Conservation (phyloP, 2,888 invertebrate species). For the Resseliella maxima region DNA sequence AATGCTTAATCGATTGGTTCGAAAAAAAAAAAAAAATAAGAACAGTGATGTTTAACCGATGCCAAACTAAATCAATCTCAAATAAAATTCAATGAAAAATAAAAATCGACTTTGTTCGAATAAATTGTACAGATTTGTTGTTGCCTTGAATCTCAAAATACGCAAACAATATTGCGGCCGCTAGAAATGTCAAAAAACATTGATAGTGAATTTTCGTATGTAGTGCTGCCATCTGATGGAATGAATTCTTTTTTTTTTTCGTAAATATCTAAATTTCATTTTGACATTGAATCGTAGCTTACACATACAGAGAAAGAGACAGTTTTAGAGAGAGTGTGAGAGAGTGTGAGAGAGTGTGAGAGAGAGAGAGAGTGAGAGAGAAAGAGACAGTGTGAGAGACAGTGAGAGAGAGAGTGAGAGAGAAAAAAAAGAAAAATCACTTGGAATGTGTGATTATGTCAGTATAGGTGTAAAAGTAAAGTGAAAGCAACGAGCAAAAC, state of each 20-base stretch:
- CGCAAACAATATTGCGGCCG: not conserved
- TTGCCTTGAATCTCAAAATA: not conserved
- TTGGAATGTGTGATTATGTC: not conserved
- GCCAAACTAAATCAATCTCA: not conserved
- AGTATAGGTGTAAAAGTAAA: conserved; percentile 3
- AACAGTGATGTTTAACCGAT: not conserved
- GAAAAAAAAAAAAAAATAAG: not conserved
- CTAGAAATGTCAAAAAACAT: not conserved
- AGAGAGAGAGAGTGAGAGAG: too few relatives aligned
- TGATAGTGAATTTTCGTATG: conserved; percentile 3
- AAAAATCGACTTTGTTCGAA: conserved; percentile 2
- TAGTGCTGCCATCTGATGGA: not conserved
- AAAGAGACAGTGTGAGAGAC: too few relatives aligned
- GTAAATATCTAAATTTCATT: not conserved
- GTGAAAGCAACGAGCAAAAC: not conserved
- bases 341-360: too few relatives aligned
- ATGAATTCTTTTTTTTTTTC: not conserved
- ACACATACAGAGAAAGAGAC: too few relatives aligned
- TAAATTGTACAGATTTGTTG: not conserved
- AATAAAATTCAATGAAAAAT: not conserved
- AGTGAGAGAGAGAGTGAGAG: too few relatives aligned
- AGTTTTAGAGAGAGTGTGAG: too few relatives aligned
- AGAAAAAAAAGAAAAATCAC: not conserved
- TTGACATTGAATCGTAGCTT: not conserved
- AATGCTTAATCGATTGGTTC: not conserved